Evolutionary conservation across 2,888 invertebrate genomes (phyloP).

Genomic region (Lithosia quadra): DNA sequence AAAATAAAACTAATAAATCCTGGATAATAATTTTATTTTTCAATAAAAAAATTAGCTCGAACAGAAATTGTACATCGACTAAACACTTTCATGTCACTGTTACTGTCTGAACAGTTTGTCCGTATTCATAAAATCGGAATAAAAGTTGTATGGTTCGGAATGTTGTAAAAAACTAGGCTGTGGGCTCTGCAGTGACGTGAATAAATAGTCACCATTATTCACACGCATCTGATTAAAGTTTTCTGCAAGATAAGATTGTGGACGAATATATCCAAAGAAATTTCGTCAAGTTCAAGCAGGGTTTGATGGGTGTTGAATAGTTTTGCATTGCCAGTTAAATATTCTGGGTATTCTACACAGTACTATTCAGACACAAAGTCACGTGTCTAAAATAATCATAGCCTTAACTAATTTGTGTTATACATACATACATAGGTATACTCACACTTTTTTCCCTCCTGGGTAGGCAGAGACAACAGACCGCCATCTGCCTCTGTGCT

Average conservation of each 20-base stretch:
- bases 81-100: background rate
- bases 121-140: background rate
- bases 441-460: too few relatives aligned
- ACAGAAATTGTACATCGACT: too few relatives aligned
- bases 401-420: too few relatives aligned
- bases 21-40: too few relatives aligned
- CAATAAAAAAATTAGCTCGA: too few relatives aligned
- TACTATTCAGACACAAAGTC: background rate
- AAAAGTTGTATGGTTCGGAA: background rate
- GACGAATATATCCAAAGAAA: background rate
- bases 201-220: constrained; percentile 40
- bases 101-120: background rate
- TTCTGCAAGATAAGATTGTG: constrained; percentile 26
- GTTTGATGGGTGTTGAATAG: too few relatives aligned
- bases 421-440: too few relatives aligned
- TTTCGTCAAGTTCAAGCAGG: background rate
- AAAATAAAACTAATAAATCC: too few relatives aligned
- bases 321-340: background rate
- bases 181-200: constrained; percentile 28
- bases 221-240: constrained; percentile 50
- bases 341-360: background rate
- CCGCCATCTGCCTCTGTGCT: too few relatives aligned
- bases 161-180: constrained; percentile 31
- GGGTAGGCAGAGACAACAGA: too few relatives aligned
- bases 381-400: too few relatives aligned